phyloP scores from a whole-genome alignment of 1,140 invertebrate species.

The Orius laevigatus region DNA sequence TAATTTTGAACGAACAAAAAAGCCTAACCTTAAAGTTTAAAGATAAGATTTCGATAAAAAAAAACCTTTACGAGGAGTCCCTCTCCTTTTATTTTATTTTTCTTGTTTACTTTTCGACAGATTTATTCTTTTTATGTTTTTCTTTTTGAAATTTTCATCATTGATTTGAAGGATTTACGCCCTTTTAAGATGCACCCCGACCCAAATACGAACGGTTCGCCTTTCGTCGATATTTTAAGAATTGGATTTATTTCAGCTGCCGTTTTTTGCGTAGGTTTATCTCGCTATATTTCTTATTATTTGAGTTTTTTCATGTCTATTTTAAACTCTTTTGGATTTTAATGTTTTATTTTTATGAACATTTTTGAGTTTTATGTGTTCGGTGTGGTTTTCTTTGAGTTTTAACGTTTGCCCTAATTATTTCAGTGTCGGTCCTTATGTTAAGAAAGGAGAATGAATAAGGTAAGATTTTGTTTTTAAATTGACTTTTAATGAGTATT shows the following conservation, averaged over 20 bases:
- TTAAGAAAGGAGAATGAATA: no score
- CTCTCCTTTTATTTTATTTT: not conserved
- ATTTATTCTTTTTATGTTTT: not conserved
- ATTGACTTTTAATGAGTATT: no score
- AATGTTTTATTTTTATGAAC: no score
- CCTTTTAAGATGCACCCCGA: not conserved
- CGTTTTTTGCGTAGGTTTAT: conserved; percentile 3
- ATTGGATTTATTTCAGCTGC: conserved; percentile 5
- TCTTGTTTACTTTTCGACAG: not conserved
- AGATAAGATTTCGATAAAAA: not conserved
- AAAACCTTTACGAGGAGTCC: not conserved
- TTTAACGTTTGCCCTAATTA: no score
- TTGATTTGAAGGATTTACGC: not conserved
- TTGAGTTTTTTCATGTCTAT: not conserved
- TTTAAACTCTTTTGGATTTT: no score
- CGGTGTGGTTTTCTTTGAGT: no score
- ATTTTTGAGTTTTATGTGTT: no score
- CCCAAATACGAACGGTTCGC: not conserved
- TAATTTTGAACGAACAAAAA: no score
- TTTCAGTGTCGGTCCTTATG: no score
- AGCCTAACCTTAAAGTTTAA: no score
- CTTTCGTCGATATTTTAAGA: conserved; percentile 7
- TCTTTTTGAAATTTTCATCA: not conserved
- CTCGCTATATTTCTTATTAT: not conserved
- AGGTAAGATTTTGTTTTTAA: no score